A percentile compares a stretch with the other conserved stretches of the same genome.
Conservation (phyloP, 2,113 vertebrate genomes). For the Oenanthe melanoleuca region DNA sequence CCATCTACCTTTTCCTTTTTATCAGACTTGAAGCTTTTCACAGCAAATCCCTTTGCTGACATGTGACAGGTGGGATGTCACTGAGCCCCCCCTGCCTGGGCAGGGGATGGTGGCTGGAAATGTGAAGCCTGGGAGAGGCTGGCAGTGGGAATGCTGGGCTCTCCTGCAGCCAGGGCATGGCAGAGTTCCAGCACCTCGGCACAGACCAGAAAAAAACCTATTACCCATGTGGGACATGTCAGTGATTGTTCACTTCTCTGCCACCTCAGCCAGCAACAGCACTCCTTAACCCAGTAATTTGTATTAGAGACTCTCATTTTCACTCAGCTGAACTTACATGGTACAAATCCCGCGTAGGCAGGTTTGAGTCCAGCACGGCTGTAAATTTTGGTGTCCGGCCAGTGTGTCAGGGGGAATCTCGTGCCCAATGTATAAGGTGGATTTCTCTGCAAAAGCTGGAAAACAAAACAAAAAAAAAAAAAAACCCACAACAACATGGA, state of each 20-base stretch:
- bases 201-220: neutral
- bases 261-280: neutral
- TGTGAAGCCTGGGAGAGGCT: neutral
- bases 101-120: neutral
- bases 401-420: conserved; percentile 52
- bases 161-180: neutral
- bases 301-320: neutral
- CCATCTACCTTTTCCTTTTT: neutral
- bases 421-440: conserved; percentile 26
- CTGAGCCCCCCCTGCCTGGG: neutral
- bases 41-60: neutral
- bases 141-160: neutral
- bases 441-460: conserved; percentile 59
- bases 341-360: conserved; percentile 71
- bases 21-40: neutral
- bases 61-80: neutral
- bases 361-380: conserved; percentile 63
- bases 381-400: conserved; percentile 70
- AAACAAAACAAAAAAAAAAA: neutral
- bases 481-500: neutral
- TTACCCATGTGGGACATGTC: neutral
- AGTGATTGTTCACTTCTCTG: neutral
- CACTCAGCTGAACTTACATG: conserved; percentile 54
- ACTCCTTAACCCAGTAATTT: neutral
- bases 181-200: neutral